Percentiles rank a stretch among this genome's conserved stretches.
Evolutionary conservation across 2,797 vertebrate genomes (phyloP).

Genomic region (Catostomus latipinnis): DNA sequence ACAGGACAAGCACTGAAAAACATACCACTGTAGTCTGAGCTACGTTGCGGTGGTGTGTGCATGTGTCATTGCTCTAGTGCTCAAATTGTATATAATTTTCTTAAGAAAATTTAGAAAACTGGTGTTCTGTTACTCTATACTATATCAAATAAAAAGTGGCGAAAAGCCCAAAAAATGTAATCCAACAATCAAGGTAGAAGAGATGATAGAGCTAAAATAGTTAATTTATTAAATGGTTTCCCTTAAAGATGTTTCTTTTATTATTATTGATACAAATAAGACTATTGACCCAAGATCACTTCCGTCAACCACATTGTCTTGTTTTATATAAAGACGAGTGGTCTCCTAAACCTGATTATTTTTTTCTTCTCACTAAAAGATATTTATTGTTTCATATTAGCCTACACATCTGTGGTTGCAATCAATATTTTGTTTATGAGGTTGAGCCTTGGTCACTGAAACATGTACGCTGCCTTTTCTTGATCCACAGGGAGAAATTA

Average conservation of each 20-base stretch:
- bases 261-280: conserved; percentile 21
- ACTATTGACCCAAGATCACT: not conserved
- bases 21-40: not conserved
- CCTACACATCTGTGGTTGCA: conserved; percentile 57
- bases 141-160: no score
- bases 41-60: not conserved
- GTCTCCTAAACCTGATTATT: conserved; percentile 10
- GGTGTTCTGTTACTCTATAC: no score
- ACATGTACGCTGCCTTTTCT: conserved; percentile 60
- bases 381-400: conserved; percentile 63
- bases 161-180: no score
- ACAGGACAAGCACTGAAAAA: not conserved
- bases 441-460: conserved; percentile 53
- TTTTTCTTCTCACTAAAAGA: conserved; percentile 31
- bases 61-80: not conserved
- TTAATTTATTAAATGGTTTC: not conserved
- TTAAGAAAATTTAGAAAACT: no score
- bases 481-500: conserved; percentile 58
- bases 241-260: not conserved
- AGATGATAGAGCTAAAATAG: not conserved
- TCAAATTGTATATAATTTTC: not conserved
- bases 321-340: conserved; percentile 17
- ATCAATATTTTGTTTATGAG: conserved; percentile 56
- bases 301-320: conserved; percentile 26
- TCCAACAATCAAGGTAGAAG: no score